Conservation (phyloP, 2,888 invertebrate genomes). For the Megamerina dolium region DNA sequence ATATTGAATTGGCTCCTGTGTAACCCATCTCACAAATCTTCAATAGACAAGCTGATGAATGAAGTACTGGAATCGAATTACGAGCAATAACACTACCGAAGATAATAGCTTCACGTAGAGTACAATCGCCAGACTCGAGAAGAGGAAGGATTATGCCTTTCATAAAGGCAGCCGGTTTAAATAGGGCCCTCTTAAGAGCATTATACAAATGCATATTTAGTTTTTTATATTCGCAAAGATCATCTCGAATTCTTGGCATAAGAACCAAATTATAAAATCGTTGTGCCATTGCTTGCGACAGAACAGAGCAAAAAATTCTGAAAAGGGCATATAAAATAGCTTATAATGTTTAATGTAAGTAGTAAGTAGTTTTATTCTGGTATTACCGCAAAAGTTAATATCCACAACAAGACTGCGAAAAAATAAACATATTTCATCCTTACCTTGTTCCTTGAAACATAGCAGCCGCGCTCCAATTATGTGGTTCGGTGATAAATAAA, state of each 20-base stretch:
- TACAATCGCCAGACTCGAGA: constrained; percentile 84
- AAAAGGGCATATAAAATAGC: constrained; percentile 39
- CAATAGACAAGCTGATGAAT: constrained; percentile 90
- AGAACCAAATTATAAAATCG: constrained; percentile 90
- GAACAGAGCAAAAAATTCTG: constrained; percentile 92
- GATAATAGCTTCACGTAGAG: constrained; percentile 91
- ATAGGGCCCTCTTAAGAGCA: constrained; percentile 85
- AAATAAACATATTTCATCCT: background rate
- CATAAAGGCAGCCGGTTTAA: constrained; percentile 97
- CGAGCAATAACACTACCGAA: constrained; percentile 86
- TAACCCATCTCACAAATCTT: constrained; percentile 98
- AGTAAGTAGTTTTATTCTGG: background rate
- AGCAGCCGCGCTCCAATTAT: constrained; percentile 95
- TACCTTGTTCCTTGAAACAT: constrained; percentile 70
- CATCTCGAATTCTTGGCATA: constrained; percentile 87
- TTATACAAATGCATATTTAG: constrained; percentile 95
- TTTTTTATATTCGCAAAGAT: constrained; percentile 89
- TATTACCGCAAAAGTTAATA: no score
- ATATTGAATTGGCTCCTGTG: constrained; percentile 91
- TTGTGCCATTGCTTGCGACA: constrained; percentile 95
- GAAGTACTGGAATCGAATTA: constrained; percentile 88
- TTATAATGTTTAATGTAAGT: no score
- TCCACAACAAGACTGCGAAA: background rate
- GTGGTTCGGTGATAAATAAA: constrained; percentile 79
- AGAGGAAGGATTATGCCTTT: constrained; percentile 77